Base-by-base conservation (phyloP, 2,888 invertebrate genomes). In the Imbricaverruca yamaguchii region DNA sequence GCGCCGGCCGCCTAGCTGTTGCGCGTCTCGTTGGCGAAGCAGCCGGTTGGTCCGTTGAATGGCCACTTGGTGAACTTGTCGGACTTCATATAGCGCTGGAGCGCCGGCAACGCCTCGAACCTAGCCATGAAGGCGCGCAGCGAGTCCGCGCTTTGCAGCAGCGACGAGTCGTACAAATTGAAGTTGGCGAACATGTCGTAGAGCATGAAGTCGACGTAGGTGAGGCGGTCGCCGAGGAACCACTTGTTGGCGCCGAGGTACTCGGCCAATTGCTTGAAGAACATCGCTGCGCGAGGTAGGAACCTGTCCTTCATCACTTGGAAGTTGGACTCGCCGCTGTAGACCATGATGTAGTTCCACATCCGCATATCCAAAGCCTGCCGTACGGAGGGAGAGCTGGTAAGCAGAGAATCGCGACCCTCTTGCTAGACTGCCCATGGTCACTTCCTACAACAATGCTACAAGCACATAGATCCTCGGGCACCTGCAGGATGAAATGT, bases 191-290 rank as follows among this genome's bases (percentile, higher is more conserved):
- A n/a, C 63, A n/a, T n/a, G 63, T 84, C 84, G 80, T 84, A 84
- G 8, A 82, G 81, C 80, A 84, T 81, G 39, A 84, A 83, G 69
- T 84, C 84, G 21, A 84, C 83, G 74, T 84, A 84, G 25, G 83
- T 84, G 13, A 84, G 80, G 13, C 82, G 69, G 12, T 82, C 81
- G 21, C 84, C 84, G 25, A 82, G 82, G 6, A 85, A 77, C 82
- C 83, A 84, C 59, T 81, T 67, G 25, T 80, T n/a, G 13, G 82
- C 81, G n/a, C 63, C 63, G 21, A 63, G 63, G 63, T 63, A 63
- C n/a, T 18, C 63, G 63, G 21, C 63, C n/a, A 63, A n/a, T 10
- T n/a, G 63, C 63, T 63, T 63, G 63, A 9, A 63, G 63, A 63
- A 63, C n/a, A 3, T 63, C n/a, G 63, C 63, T 21, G 63, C 21